A percentile compares a stretch with the other conserved stretches of the same genome.
phyloP scores from a whole-genome alignment of 2,797 vertebrate species.

The Distichodus sexfasciatus region DNA sequence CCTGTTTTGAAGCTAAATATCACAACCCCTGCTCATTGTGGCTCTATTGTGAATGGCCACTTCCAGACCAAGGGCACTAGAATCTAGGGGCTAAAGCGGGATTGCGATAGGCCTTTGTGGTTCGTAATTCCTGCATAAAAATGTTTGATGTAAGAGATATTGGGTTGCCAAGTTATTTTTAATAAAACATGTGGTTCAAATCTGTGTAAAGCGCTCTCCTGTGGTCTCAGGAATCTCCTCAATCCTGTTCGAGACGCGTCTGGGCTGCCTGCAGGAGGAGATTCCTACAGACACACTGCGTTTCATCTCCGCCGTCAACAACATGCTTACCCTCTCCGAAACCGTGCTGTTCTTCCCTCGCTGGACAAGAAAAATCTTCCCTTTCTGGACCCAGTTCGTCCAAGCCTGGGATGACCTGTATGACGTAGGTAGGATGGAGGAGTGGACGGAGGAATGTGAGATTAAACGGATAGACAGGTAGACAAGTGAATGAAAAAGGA shows the following conservation, averaged over 20 bases:
- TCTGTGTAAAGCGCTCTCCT: too few relatives aligned
- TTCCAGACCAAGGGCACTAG: too few relatives aligned
- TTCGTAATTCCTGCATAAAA: too few relatives aligned
- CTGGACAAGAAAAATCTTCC: slow-evolving; percentile 69
- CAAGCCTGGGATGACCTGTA: slow-evolving; percentile 76
- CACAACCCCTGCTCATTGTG: too few relatives aligned
- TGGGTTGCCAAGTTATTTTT: too few relatives aligned
- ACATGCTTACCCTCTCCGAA: slow-evolving; percentile 70
- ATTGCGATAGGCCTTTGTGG: too few relatives aligned
- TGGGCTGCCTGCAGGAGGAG: slow-evolving; percentile 74
- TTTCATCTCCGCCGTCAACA: slow-evolving; percentile 66
- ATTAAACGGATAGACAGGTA: not conserved
- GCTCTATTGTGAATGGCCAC: too few relatives aligned
- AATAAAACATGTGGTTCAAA: too few relatives aligned
- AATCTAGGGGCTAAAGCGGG: too few relatives aligned
- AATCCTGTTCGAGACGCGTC: slow-evolving; percentile 73
- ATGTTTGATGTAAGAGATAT: too few relatives aligned
- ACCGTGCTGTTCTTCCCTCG: slow-evolving; percentile 63
- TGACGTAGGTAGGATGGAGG: slow-evolving; percentile 60
- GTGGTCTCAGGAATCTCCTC: slow-evolving; percentile 64
- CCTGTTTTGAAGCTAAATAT: too few relatives aligned
- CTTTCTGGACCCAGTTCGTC: slow-evolving; percentile 72
- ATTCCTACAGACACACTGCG: slow-evolving; percentile 68
- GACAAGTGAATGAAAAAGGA: too few relatives aligned
- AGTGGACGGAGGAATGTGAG: not conserved